These are phyloP conservation scores for Anguilla megastoma DNA, from an alignment of 2,797 vertebrate genomes.

Conservation along the genomic window DNA sequence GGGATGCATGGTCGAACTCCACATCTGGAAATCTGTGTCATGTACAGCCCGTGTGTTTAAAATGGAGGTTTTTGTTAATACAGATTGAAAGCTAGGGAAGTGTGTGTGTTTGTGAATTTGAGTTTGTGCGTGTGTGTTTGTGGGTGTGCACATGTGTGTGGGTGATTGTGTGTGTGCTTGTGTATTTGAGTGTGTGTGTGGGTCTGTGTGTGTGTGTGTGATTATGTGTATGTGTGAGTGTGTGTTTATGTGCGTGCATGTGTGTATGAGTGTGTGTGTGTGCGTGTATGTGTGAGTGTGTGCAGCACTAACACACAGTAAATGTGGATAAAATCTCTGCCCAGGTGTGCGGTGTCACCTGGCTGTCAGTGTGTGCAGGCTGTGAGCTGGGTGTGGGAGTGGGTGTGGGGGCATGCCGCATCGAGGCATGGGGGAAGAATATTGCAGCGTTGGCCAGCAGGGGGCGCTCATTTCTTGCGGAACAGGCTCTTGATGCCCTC, in stretches of 20 bases:
- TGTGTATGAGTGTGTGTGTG: background rate
- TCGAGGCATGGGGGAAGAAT: background rate
- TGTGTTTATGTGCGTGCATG: background rate
- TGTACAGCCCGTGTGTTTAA: background rate
- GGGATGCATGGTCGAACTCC: background rate
- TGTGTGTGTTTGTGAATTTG: background rate
- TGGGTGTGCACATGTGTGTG: background rate
- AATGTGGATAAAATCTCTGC: slow-evolving; percentile 7
- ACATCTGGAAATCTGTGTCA: background rate
- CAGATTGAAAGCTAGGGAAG: background rate
- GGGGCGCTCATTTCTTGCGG: slow-evolving; percentile 67
- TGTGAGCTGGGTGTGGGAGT: background rate
- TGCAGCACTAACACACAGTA: background rate
- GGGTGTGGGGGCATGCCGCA: background rate
- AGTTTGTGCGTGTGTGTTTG: background rate
- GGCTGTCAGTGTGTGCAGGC: background rate
- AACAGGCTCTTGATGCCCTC: slow-evolving; percentile 67
- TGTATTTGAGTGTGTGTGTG: background rate
- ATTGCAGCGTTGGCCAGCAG: background rate
- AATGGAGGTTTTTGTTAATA: background rate
- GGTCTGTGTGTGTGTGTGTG: background rate
- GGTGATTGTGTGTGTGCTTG: background rate
- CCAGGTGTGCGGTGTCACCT: background rate
- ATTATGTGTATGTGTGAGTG: background rate
- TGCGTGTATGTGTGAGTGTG: background rate